Conservation (phyloP, 2,113 vertebrate genomes). For the Parotia lawesii region DNA sequence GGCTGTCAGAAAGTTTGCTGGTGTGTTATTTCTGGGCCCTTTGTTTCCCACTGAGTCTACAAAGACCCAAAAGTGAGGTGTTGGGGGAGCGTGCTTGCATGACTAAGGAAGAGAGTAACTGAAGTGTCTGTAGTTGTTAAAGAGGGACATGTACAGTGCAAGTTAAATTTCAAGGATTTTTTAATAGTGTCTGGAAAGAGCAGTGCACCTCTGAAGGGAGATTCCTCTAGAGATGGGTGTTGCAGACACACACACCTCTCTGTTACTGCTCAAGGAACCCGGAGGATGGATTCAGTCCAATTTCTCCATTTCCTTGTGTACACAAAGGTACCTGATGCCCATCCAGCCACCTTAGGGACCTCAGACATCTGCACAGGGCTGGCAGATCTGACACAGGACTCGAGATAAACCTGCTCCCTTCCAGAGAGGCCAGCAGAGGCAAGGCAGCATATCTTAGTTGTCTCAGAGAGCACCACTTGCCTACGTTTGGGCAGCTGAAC, state of each 20-base stretch:
- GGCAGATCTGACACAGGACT: neutral
- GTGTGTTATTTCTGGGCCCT: neutral
- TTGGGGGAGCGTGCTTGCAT: rapidly evolving
- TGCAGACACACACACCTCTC: neutral
- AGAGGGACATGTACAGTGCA: neutral
- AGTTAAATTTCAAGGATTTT: neutral
- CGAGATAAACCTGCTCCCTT: neutral
- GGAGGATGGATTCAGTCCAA: neutral
- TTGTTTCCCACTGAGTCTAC: neutral
- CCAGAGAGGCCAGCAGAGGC: neutral
- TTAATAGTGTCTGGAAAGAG: neutral
- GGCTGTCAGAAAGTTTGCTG: neutral
- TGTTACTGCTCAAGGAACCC: neutral
- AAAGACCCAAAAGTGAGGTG: neutral
- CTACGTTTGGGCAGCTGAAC: neutral
- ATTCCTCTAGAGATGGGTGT: neutral
- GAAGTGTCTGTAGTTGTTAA: neutral
- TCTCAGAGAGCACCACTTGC: neutral
- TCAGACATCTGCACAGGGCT: neutral
- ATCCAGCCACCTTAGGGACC: neutral
- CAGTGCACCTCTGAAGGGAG: neutral
- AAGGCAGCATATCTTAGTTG: neutral
- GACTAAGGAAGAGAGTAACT: neutral
- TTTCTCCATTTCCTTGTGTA: neutral
- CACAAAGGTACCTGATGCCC: too few relatives aligned